Evolutionary conservation across 2,888 invertebrate species (phyloP).

Genomic region (Maniola hyperantus): DNA sequence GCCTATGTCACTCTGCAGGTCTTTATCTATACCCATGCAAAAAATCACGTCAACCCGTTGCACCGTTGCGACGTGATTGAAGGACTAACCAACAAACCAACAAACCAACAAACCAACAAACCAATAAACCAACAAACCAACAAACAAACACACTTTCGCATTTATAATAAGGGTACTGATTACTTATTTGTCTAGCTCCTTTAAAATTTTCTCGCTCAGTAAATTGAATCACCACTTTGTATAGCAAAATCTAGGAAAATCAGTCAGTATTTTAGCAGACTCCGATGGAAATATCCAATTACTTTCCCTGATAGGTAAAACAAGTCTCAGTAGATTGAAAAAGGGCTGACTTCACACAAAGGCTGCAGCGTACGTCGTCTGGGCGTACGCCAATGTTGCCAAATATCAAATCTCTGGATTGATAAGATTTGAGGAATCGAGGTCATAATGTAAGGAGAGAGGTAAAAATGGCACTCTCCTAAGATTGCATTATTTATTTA

Average conservation of each 20-base stretch:
- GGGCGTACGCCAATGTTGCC: constrained; percentile 48
- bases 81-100: no score
- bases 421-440: constrained; percentile 49
- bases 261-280: constrained; percentile 23
- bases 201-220: neutral
- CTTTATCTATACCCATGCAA: no score
- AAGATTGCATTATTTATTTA: neutral
- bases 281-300: constrained; percentile 30
- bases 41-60: no score
- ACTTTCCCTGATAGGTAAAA: constrained; percentile 32
- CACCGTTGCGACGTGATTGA: no score
- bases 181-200: neutral
- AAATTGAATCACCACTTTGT: neutral
- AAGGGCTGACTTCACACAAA: constrained; percentile 26
- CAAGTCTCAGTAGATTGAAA: constrained; percentile 33
- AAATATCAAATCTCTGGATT: constrained; percentile 48
- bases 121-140: no score
- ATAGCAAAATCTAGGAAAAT: constrained; percentile 16
- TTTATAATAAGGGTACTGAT: no score
- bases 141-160: no score
- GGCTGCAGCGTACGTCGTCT: constrained; percentile 33
- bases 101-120: no score
- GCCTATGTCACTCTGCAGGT: no score
- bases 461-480: neutral
- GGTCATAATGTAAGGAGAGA: constrained; percentile 26